Base-by-base conservation (phyloP, 2,888 invertebrate species). In the Philonicus albiceps region DNA sequence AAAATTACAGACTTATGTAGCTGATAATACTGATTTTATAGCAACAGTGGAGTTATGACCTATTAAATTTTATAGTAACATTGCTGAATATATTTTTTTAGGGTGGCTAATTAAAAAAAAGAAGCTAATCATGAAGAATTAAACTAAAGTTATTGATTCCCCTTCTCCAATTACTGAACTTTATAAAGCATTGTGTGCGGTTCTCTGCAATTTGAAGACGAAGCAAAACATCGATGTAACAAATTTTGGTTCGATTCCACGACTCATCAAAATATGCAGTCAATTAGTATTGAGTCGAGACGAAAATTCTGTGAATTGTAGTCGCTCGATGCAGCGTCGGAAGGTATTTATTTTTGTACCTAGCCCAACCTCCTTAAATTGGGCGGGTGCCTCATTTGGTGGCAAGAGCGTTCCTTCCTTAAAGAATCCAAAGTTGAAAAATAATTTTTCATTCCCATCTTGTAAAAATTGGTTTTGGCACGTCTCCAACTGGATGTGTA, bases 381-480 rank as follows among this genome's bases (percentile, higher is more conserved):
- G 43, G 43, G 30, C 27, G 22, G 16, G 16, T 27, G 13, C 78
- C 40, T 78, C 78, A 49, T 78, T 78, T 49, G 27, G 16, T 27
- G 49, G 43, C 1, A 78, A 53, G 13, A 49, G 30, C 13, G 49
- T 30, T 27, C 13, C 13, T 27, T 74, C 31, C 49, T 16, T 49
- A 11, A 37, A 49, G 22, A 53, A 13, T 0, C 27, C 16, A 19
- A 78, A 49, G 78, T 78, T 27, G 34, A 81, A 34, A 81, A 64
- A 64, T 81, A 81, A 34, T 81, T 80, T 81, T 27, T 55, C 81
- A 64, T 81, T 31, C 30, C 81, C 64, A 34, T 81, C 81, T 81
- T 81, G 81, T 81, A 81, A 81, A 49, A 81, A 81, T 81, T 81
- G 37, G 37, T 19, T 81, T 55, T 81, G 81, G 81, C 81, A 3